Evolutionary conservation across 2,113 vertebrate genomes (phyloP), one percentile per base, ranked within the genome.

Genomic region (Thryonomys swinderianus): DNA sequence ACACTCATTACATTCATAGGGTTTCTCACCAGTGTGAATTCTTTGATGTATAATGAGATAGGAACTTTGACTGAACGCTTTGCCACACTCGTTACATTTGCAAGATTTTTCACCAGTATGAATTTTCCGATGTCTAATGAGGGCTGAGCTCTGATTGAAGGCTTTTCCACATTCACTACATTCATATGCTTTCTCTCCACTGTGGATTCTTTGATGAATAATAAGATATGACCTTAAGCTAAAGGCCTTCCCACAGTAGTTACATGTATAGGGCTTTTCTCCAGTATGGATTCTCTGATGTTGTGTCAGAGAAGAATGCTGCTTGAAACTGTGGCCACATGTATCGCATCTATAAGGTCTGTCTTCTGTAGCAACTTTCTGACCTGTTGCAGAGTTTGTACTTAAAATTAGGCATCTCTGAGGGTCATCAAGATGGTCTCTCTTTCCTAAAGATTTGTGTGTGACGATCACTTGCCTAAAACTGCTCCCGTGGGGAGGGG

Each of bases 191-290:
- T 98, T 98, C 84, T 98, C 98, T 32, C 98, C 98, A 1, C 98
- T 98, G 84, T 98, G 98, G 81, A 98, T 98, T 85, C 98, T 97
- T 84, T 98, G 96, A 86, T 98, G 98, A 88, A 98, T 98, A 90
- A 98, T 98, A 45, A 98, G 97, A 53, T 98, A 98, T 0, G 98
- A 98, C 55, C 98, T 99, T 14, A 99, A 98, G 96, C 98, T 99
- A 97, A 99, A 98, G 94, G 97, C 97, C 45, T 98, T 98, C 10
- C 95, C 98, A 79, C 98, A 98, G 92, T 98, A 98, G 87, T 97
- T 96, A 78, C 99, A 99, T 94, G 98, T 95, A 95, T 98, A 99
- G 1, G 99, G 98, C 81, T 98, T 98, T 98, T 99, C 98, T 18
- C 99, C 98, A 10, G 97, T 98, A 69, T 98, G 98, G 53, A 97